Evolutionary conservation across 1,140 invertebrate species (phyloP), one percentile per base, ranked within the genome.

Genomic region (Caenorhabditis brenneri): DNA sequence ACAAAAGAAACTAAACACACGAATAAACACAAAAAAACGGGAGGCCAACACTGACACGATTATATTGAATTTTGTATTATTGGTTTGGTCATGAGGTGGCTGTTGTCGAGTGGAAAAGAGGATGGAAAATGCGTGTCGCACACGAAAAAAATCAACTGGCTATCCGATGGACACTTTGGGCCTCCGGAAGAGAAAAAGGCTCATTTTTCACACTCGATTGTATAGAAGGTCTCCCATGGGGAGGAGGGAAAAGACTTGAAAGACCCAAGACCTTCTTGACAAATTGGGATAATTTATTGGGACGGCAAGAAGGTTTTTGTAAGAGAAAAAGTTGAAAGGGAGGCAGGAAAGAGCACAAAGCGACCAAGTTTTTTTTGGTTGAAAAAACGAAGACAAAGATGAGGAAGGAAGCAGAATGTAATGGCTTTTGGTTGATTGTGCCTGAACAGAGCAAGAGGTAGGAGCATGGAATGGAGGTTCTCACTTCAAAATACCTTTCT

Each of bases 281-380:
- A 74, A 74, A 74, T 74, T 74, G 65, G 65, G 65, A 74, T 74
- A 74, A 74, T 74, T 74, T 74, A 74, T 74, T 74, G 65, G 65
- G 65, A 74, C 36, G 9, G 33, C 16, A 74, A 42, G 65, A 74
- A 74, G 36, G 65, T 29, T 65, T 65, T 39, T 65, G 9, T 2
- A 12, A 29, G 22, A 55, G 60, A 9, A 36, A 19, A 36, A 65
- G 29, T 33, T 19, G 16, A 5, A 12, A n/a, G n/a, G n/a, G n/a
- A n/a, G n/a, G n/a, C n/a, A 33, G 31, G 16, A 65, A 27, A 39
- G 60, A 36, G 60, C 29, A 39, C 60, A 65, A 65, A 15, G n/a
- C n/a, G n/a, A n/a, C n/a, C n/a, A n/a, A n/a, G n/a, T n/a, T n/a
- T n/a, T 58, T 58, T 65, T 65, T 65, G 60, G 60, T 65, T 65